Evolutionary conservation across 2,888 invertebrate genomes (phyloP).

Genomic region (Dinocampus coccinellae): DNA sequence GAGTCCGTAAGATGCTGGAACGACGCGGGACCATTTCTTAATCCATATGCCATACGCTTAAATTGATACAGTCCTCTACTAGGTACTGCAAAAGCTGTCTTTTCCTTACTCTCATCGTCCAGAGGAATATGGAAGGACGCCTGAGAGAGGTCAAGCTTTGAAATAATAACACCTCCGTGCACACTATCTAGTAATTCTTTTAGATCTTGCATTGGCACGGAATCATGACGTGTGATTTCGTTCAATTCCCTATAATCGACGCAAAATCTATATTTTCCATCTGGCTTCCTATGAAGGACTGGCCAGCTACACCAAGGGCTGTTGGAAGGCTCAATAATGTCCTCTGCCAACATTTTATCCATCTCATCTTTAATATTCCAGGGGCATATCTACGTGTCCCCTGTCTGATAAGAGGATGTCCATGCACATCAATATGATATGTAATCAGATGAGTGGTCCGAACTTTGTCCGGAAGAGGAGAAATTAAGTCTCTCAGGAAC

Average conservation of each 20-base stretch:
- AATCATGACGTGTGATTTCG: conserved; percentile 43
- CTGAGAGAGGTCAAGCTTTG: conserved; percentile 1
- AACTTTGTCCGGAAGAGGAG: too few species aligned
- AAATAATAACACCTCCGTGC: background rate
- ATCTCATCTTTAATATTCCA: too few species aligned
- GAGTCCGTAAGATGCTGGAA: conserved; percentile 17
- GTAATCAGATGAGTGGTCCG: too few species aligned
- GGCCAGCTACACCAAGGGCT: conserved; percentile 51
- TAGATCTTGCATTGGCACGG: background rate
- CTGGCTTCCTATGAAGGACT: conserved; percentile 49
- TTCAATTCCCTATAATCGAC: conserved; percentile 50
- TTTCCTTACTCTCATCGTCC: background rate
- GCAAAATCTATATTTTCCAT: too few species aligned
- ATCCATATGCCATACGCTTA: conserved; percentile 38
- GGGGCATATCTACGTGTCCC: too few species aligned
- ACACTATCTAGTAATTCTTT: background rate
- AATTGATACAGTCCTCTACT: conserved; percentile 54
- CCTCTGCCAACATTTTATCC: too few species aligned
- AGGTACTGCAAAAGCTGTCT: conserved; percentile 48
- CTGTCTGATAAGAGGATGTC: too few species aligned
- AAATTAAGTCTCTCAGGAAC: too few species aligned
- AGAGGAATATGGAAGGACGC: background rate
- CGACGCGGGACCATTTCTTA: conserved; percentile 18
- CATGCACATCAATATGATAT: too few species aligned
- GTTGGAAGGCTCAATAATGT: conserved; percentile 43